phyloP scores from a whole-genome alignment of 2,888 invertebrate species.

The Agapostemon virescens region DNA sequence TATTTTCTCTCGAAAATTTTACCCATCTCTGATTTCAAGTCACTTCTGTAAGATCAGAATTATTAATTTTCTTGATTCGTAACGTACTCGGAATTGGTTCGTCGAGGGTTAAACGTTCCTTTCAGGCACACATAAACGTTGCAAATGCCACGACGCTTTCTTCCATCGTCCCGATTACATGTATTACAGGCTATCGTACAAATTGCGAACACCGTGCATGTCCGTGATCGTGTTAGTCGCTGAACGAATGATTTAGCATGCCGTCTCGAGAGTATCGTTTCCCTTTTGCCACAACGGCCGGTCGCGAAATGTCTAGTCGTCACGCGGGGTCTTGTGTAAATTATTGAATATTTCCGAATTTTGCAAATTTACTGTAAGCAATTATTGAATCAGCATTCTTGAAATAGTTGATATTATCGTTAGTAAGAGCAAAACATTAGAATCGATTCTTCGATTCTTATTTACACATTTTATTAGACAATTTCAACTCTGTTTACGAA shows the following conservation, averaged over 20 bases:
- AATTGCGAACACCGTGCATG: conserved; percentile 35
- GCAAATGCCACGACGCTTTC: conserved; percentile 29
- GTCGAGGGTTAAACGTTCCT: conserved; percentile 20
- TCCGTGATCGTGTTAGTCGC: conserved; percentile 5
- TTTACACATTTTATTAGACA: background rate
- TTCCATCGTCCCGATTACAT: conserved; percentile 6
- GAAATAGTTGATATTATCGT: background rate
- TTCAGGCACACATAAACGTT: conserved; percentile 5
- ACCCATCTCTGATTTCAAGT: no score
- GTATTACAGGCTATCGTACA: background rate
- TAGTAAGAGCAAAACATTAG: background rate
- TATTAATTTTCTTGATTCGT: background rate
- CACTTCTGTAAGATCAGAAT: background rate
- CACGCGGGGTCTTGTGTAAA: background rate
- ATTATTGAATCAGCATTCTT: background rate
- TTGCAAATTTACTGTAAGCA: background rate
- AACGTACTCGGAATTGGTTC: background rate
- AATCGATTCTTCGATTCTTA: background rate
- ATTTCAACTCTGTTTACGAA: no score
- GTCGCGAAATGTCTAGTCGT: conserved; percentile 21
- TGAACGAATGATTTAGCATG: conserved; percentile 28
- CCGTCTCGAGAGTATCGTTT: conserved; percentile 20
- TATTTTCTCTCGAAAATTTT: no score
- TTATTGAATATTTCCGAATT: background rate
- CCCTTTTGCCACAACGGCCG: conserved; percentile 1